Evolutionary conservation across 2,888 invertebrate genomes (phyloP), one percentile per base, ranked within the genome.

Genomic region (Rhamnusium bicolor): DNA sequence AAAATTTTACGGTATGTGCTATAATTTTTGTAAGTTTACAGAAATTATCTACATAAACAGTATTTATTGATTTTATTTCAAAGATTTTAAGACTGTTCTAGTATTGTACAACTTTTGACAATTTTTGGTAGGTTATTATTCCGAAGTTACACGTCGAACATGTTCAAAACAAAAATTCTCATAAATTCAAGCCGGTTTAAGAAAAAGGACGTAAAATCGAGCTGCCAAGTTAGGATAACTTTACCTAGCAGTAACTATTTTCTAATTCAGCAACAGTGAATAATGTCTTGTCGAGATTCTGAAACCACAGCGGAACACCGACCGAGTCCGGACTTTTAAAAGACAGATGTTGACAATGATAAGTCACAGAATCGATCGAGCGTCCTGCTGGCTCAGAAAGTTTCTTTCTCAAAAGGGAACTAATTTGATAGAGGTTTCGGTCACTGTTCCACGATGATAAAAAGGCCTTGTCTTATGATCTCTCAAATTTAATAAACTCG

Each of bases 231-330:
- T 65, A 19, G 53, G 29, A 65, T 53, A 65, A 65, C 65, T 78
- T 66, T 65, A 66, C 65, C 47, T 49, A 67, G 61, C 18, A 69
- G 76, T 73, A 80, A 78, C 78, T 80, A 79, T 80, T 80, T 79
- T 78, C 80, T 78, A 77, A 80, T 79, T 78, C 80, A 79, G 74
- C 77, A 73, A 72, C 76, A 68, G 75, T 78, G 78, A 80, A 79
- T 79, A 79, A 80, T 80, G 77, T 70, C 69, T 68, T 70, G 76
- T 77, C 75, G 69, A 62, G 75, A 71, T 73, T 74, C 72, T 54
- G 73, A 71, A 78, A 78, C 78, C 77, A 61, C 76, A 53, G 70
- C 66, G 72, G 54, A 63, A 74, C 65, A 40, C 63, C 53, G 65
- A 29, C 51, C 70, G 75, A 63, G 60, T 14, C 54, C 58, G 72